Base-by-base conservation (phyloP, 2,888 invertebrate species). In the Pachycephus smyrnensis region DNA sequence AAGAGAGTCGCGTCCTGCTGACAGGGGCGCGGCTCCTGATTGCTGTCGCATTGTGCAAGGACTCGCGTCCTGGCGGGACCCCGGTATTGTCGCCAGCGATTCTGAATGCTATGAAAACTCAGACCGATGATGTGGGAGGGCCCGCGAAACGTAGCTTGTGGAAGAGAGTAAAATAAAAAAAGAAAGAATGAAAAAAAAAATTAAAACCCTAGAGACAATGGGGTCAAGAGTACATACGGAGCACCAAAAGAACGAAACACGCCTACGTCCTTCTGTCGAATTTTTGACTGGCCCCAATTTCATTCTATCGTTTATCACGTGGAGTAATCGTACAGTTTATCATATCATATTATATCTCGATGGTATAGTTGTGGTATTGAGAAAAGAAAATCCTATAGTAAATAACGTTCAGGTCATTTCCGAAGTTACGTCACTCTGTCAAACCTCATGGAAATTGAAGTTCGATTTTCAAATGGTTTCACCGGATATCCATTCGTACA, bases 21-120 rank as follows among this genome's bases (percentile, higher is more conserved):
- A 86, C 88, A 89, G 87, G 90, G 91, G 90, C 89, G 90, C 90
- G 89, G 89, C 87, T 88, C 86, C 85, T 90, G 91, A 91, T 91
- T 91, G 91, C 91, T 90, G 90, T 90, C 89, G 90, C 89, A 91
- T 91, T 91, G 91, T 91, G 83, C 86, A 83, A 82, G 84, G 84
- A 86, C 86, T 87, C 87, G 88, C 77, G 75, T 79, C 68, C 73
- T 86, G 84, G 82, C 83, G 83, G 83, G 85, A 81, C 84, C 84
- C 78, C 82, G 82, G 86, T 81, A 87, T 89, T 87, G 88, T 86
- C 86, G 87, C 86, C 81, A 79, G 83, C 79, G 71, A 76, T 15
- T 76, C 37, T 85, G 86, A 86, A 86, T 85, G 80, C 83, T 79
- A 79, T 81, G 84, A 77, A 75, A 33, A 83, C 82, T 80, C 77